Percentiles rank a stretch among this genome's conserved stretches.
Evolutionary conservation across 2,113 vertebrate genomes (phyloP).

Genomic region (Synodontis membranacea): DNA sequence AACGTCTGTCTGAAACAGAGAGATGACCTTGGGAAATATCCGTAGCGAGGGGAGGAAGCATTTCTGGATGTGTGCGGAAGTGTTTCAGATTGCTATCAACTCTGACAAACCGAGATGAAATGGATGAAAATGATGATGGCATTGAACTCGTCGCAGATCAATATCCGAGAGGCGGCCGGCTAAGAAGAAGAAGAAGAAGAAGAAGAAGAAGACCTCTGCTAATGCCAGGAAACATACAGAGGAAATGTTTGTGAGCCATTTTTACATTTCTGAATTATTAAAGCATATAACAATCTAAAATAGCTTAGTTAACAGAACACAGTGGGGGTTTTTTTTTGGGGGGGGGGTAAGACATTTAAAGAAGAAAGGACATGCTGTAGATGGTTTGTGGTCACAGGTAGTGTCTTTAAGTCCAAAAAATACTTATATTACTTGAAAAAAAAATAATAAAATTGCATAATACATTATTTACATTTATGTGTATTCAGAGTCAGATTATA

Average conservation of each 20-base stretch:
- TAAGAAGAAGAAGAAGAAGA: too few species aligned
- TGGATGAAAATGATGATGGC: constrained; percentile 38
- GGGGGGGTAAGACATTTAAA: not conserved
- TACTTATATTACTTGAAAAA: too few species aligned
- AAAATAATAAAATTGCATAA: too few species aligned
- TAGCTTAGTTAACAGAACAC: not conserved
- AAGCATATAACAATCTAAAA: not conserved
- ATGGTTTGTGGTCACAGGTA: not conserved
- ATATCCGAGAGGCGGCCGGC: too few species aligned
- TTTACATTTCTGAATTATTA: not conserved
- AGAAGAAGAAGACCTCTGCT: constrained; percentile 26
- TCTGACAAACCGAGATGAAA: constrained; percentile 36
- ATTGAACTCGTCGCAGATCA: constrained; percentile 44
- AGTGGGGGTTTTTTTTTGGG: too few species aligned
- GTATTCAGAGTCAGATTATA: not conserved
- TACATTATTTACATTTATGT: too few species aligned
- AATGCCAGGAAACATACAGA: not conserved
- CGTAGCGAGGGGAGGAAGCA: constrained; percentile 27
- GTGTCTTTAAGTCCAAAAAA: not conserved
- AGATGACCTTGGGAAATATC: constrained; percentile 58
- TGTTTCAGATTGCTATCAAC: constrained; percentile 47
- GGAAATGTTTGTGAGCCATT: not conserved
- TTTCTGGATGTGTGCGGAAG: constrained; percentile 38
- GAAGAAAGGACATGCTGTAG: not conserved
- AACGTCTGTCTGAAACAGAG: constrained; percentile 41